A percentile compares a stretch with the other conserved stretches of the same genome.
These are phyloP conservation scores for Glossosoma conforme DNA, from an alignment of 1,140 invertebrate species.

Conservation along the genomic window DNA sequence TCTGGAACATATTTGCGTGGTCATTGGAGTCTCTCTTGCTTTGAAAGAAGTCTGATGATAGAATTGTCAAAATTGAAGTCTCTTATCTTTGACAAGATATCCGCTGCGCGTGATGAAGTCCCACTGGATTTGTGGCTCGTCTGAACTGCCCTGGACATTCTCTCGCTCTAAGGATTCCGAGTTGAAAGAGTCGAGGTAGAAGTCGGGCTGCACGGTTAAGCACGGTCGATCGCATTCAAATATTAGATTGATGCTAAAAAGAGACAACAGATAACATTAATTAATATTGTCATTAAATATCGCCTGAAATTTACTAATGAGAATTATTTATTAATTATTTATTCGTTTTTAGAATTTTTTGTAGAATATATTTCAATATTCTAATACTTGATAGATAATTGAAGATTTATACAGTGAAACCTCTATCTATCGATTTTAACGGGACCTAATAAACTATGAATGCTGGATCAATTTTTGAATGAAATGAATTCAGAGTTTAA, in stretches of 20 bases:
- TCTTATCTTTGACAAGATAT: constrained; percentile 23
- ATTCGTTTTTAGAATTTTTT: too few relatives aligned
- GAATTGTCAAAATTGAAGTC: constrained; percentile 24
- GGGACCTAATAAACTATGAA: too few relatives aligned
- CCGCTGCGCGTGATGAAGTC: constrained; percentile 26
- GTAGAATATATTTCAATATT: too few relatives aligned
- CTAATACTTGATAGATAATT: too few relatives aligned
- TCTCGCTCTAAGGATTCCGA: constrained; percentile 13
- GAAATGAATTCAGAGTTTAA: too few relatives aligned
- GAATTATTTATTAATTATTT: too few relatives aligned
- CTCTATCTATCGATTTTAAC: too few relatives aligned
- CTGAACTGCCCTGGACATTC: background rate
- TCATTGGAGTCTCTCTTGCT: constrained; percentile 4
- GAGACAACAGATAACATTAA: constrained; percentile 6
- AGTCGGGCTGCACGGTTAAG: constrained; percentile 2
- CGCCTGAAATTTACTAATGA: too few relatives aligned
- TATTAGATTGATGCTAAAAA: too few relatives aligned
- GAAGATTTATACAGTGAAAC: too few relatives aligned
- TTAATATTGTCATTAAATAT: background rate
- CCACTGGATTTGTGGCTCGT: constrained; percentile 21
- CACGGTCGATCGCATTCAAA: constrained; percentile 21
- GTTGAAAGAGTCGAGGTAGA: constrained; percentile 23
- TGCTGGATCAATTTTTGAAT: too few relatives aligned
- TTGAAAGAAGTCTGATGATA: constrained; percentile 22
- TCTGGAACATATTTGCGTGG: constrained; percentile 15